These are phyloP conservation scores for Aurelia coerulea DNA, from an alignment of 30 jellyfish, hydroid and myxozoan species.

Conservation along the genomic window DNA sequence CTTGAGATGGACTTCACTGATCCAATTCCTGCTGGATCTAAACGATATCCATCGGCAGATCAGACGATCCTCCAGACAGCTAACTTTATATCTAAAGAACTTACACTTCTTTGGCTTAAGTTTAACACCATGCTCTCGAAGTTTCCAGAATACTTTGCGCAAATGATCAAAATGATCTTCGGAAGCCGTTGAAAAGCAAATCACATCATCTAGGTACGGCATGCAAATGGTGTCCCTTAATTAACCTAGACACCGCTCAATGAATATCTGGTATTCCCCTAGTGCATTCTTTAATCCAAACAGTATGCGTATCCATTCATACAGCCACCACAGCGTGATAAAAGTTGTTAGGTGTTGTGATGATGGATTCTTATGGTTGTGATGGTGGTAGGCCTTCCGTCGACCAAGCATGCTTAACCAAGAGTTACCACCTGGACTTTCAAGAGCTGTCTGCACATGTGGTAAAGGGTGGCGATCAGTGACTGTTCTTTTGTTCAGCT, in stretches of 20 bases:
- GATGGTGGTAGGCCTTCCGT: conserved; percentile 58
- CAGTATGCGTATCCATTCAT: conserved; percentile 44
- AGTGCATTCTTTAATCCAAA: too few species aligned
- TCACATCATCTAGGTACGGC: conserved; percentile 37
- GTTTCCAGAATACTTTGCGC: not conserved
- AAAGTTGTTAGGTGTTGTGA: conserved; percentile 10
- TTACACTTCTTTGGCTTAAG: not conserved
- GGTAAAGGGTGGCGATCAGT: conserved; percentile 42
- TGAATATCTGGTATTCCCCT: too few species aligned
- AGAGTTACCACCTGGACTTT: conserved; percentile 44
- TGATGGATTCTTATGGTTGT: conserved; percentile 24
- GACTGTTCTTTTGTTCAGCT: conserved; percentile 31
- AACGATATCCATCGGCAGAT: conserved; percentile 9
- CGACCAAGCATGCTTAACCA: conserved; percentile 58
- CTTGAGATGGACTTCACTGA: conserved; percentile 19
- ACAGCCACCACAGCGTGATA: conserved; percentile 25
- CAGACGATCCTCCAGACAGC: conserved; percentile 31
- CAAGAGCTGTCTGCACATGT: not conserved
- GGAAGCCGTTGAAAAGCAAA: conserved; percentile 15
- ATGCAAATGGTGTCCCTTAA: not conserved
- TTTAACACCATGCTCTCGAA: not conserved
- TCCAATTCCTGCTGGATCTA: not conserved
- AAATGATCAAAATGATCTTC: conserved; percentile 21
- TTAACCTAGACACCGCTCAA: too few species aligned
- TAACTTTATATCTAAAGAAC: not conserved